These are phyloP conservation scores for Anarsia innoxiella DNA, from an alignment of 2,888 invertebrate genomes.

Conservation along the genomic window DNA sequence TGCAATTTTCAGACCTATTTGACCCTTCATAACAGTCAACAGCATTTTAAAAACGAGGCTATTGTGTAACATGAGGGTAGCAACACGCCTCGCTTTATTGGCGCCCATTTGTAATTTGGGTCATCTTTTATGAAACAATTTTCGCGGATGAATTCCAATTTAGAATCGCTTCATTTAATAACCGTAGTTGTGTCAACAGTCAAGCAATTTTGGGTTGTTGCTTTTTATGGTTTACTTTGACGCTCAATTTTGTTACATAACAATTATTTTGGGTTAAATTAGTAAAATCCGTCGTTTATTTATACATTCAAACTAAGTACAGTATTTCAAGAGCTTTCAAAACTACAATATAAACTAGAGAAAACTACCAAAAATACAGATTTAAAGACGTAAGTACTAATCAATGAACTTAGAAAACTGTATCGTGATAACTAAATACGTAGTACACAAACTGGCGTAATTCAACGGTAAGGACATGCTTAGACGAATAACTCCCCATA, in stretches of 20 bases:
- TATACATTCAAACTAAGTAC: too few species aligned
- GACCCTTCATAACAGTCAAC: slow-evolving; percentile 56
- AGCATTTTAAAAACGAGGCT: slow-evolving; percentile 37
- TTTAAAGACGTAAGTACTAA: slow-evolving; percentile 22
- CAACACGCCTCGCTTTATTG: slow-evolving; percentile 4
- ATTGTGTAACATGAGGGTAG: background rate
- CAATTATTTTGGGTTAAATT: too few species aligned
- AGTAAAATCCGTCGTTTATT: too few species aligned
- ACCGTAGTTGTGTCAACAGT: too few species aligned
- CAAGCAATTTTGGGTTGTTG: too few species aligned
- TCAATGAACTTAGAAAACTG: slow-evolving; percentile 63
- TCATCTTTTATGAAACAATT: background rate
- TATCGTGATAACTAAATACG: slow-evolving; percentile 56
- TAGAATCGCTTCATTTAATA: too few species aligned
- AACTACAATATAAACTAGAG: too few species aligned
- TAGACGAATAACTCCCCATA: slow-evolving; percentile 50
- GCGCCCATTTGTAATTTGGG: background rate
- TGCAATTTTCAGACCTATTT: slow-evolving; percentile 57
- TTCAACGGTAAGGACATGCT: slow-evolving; percentile 59
- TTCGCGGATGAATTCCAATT: background rate
- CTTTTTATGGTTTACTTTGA: too few species aligned
- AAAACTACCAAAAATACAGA: too few species aligned
- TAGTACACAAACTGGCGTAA: slow-evolving; percentile 53
- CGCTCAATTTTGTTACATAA: too few species aligned
- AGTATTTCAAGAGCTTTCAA: too few species aligned